Evolutionary conservation across 2,113 vertebrate genomes (phyloP), one percentile per base, ranked within the genome.

Genomic region (Rutilus rutilus): DNA sequence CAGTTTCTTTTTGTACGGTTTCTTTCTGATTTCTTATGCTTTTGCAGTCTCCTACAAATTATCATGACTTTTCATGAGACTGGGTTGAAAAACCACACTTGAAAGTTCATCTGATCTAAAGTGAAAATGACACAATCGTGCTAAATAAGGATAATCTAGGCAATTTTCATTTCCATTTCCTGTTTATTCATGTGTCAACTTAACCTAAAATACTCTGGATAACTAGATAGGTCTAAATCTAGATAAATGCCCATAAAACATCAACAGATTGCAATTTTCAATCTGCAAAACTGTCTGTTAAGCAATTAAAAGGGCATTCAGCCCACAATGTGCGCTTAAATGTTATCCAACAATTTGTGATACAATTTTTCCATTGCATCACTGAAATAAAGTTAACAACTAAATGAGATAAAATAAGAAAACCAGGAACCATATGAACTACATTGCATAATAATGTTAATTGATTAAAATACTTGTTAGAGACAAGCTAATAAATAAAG

Each of bases 341-440:
- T 73, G 36, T 73, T n/a, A 42, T n/a, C 30, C 15, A 60, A 42
- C 23, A 25, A 75, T 27, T 17, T 45, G 42, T 25, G 39, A 47
- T 42, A 64, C n/a, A 45, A 65, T 50, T 65, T 67, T 65, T 23
- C 25, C n/a, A 67, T 5, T 69, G 79, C 62, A 82, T 82, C 45
- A 33, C 17, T 42, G 2, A 81, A 50, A 45, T 65, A 10, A 65
- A 45, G 8, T 5, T 30, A 7, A 27, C 54, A 57, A 39, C 6
- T 30, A 30, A 62, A 45, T 60, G 3, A 79, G 23, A 2, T 30
- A 27, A 21, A 50, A 81, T 39, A 52, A 36, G 25, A 84, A 39
- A 12, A 42, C 8, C 1, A 59, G 36, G 11, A 27, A 47, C n/a
- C 36, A 5, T 45, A 36, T 59, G 27, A 47, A 42, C 33, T n/a